phyloP scores from a whole-genome alignment of 2,797 vertebrate genomes.

The Rhyacichthys aspro region DNA sequence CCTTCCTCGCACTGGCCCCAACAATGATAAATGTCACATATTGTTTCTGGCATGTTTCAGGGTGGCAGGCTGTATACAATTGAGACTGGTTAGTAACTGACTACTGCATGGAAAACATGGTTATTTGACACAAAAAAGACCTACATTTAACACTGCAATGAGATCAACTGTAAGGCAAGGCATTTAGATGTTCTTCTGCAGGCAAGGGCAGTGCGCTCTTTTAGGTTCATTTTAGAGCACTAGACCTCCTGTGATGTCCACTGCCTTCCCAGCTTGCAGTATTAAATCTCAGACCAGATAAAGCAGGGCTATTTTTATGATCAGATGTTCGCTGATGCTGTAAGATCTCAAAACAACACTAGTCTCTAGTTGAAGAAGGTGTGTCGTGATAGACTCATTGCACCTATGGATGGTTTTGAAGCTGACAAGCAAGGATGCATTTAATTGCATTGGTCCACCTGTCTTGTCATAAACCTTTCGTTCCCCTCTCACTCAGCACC shows the following conservation, averaged over 20 bases:
- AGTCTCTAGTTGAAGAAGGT: constrained; percentile 16
- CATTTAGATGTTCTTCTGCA: too few species aligned
- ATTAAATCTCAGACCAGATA: constrained; percentile 27
- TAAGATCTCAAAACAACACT: constrained; percentile 20
- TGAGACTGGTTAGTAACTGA: constrained; percentile 18
- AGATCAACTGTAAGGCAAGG: too few species aligned
- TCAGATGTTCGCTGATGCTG: constrained; percentile 44
- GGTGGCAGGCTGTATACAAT: neutral
- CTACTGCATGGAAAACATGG: constrained; percentile 22
- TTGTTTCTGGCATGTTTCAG: constrained; percentile 31
- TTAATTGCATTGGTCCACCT: constrained; percentile 33
- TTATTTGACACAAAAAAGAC: constrained; percentile 31
- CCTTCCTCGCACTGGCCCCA: constrained; percentile 50
- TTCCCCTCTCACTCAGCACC: constrained; percentile 33
- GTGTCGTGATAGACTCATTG: neutral
- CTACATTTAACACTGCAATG: too few species aligned
- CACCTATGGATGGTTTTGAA: neutral
- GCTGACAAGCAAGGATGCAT: constrained; percentile 34
- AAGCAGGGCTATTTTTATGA: constrained; percentile 57
- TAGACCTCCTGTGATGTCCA: constrained; percentile 8
- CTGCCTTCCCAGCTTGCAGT: constrained; percentile 20
- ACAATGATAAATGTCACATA: constrained; percentile 50
- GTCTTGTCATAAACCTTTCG: constrained; percentile 39
- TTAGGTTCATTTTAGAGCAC: neutral
- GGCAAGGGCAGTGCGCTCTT: too few species aligned